Evolutionary conservation across 2,888 invertebrate genomes (phyloP).

Genomic region (Anodontia alba): DNA sequence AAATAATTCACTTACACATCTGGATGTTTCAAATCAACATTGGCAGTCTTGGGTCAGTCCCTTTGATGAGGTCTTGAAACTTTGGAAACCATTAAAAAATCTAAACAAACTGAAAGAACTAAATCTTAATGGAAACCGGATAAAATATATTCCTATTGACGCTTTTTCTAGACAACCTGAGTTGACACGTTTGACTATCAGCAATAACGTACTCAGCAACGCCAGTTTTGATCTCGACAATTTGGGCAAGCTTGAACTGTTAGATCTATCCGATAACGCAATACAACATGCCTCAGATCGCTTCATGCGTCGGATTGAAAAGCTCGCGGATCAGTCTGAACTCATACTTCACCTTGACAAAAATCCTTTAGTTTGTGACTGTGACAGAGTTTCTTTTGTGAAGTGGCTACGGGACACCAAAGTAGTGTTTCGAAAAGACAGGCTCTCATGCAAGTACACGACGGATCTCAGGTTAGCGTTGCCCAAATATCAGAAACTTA

Average conservation of each 20-base stretch:
- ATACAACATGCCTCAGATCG: background rate
- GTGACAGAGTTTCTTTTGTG: background rate
- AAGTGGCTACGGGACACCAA: background rate
- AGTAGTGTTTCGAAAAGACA: background rate
- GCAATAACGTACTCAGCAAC: background rate
- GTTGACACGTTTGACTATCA: background rate
- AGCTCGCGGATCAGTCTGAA: background rate
- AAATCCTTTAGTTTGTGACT: background rate
- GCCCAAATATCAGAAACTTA: background rate
- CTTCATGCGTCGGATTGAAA: background rate
- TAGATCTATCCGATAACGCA: background rate
- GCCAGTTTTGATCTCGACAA: background rate
- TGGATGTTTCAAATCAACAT: background rate
- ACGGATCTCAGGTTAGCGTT: background rate
- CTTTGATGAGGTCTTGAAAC: background rate
- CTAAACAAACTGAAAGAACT: background rate
- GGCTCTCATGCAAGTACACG: background rate
- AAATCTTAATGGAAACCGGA: conserved; percentile 2
- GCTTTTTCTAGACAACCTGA: background rate
- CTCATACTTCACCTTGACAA: background rate
- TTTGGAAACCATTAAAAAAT: background rate
- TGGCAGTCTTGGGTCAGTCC: background rate
- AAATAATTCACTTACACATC: background rate
- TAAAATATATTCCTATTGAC: background rate
- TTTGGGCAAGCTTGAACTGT: background rate